Evolutionary conservation across 2,797 vertebrate genomes (phyloP).

Genomic region (Enteromius unitaeniatus): DNA sequence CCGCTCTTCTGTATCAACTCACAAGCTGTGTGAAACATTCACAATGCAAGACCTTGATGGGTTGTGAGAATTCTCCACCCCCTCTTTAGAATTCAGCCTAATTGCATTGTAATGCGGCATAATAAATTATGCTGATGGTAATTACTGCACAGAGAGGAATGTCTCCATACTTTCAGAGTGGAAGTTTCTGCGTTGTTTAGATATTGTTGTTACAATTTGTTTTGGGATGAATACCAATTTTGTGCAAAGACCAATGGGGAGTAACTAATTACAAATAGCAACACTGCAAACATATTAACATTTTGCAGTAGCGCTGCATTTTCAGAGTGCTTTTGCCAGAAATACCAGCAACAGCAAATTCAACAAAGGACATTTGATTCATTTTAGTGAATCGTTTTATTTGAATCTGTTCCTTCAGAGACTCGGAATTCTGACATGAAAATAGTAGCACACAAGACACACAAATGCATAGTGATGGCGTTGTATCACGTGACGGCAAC

Average conservation of each 20-base stretch:
- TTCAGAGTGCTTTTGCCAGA: background rate
- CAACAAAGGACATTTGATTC: background rate
- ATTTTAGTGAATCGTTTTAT: background rate
- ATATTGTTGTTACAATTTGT: conserved; percentile 33
- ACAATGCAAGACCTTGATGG: conserved; percentile 9
- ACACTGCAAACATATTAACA: background rate
- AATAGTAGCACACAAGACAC: background rate
- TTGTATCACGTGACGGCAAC: background rate
- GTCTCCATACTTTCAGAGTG: background rate
- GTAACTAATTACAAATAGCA: conserved; percentile 23
- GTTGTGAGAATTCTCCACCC: conserved; percentile 28
- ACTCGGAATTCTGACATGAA: background rate
- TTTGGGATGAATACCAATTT: conserved; percentile 37
- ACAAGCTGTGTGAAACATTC: background rate
- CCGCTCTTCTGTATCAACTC: conserved; percentile 25
- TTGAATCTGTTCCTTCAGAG: background rate
- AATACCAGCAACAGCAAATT: background rate
- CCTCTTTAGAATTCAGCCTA: conserved; percentile 37
- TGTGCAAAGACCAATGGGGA: background rate
- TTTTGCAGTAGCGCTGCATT: background rate
- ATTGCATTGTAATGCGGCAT: conserved; percentile 46
- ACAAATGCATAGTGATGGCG: background rate
- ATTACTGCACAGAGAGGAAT: conserved; percentile 33
- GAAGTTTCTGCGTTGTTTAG: conserved; percentile 27
- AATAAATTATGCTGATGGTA: conserved; percentile 45